A percentile compares a stretch with the other conserved stretches of the same genome.
These are phyloP conservation scores for Chanos chanos DNA, from an alignment of 2,797 vertebrate species.

Conservation along the genomic window DNA sequence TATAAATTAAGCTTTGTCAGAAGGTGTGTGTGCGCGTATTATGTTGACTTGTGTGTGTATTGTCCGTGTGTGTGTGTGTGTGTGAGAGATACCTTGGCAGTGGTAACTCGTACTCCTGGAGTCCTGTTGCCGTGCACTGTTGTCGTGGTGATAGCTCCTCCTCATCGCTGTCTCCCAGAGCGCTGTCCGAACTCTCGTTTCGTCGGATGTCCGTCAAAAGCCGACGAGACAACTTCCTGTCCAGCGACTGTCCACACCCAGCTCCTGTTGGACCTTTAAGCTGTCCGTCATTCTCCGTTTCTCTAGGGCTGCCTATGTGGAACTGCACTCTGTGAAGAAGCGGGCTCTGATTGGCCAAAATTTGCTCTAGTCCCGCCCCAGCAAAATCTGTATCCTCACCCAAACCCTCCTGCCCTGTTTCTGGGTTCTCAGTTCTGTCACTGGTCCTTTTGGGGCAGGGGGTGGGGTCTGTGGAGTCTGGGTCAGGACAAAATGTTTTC, in stretches of 20 bases:
- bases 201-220: conserved; percentile 67
- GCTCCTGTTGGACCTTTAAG: conserved; percentile 5
- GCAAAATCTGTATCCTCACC: conserved; percentile 38
- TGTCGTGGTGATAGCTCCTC: conserved; percentile 37
- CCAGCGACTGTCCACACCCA: conserved; percentile 22
- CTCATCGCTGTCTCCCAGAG: conserved; percentile 80
- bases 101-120: conserved; percentile 73
- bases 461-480: conserved; percentile 37
- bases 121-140: conserved; percentile 8
- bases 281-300: conserved; percentile 55
- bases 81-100: conserved; percentile 71
- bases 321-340: conserved; percentile 73
- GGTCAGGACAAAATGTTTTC: not conserved
- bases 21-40: not conserved
- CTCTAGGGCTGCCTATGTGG: conserved; percentile 74
- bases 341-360: conserved; percentile 43
- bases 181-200: conserved; percentile 80
- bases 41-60: too few relatives aligned
- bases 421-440: not conserved
- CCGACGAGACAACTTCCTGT: conserved; percentile 58
- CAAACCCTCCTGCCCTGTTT: conserved; percentile 40
- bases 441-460: not conserved
- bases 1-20: too few relatives aligned
- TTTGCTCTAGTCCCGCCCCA: conserved; percentile 55
- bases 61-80: not conserved